Conservation (phyloP, 1,140 invertebrate species). For the Acyrthosiphon pisum region DNA sequence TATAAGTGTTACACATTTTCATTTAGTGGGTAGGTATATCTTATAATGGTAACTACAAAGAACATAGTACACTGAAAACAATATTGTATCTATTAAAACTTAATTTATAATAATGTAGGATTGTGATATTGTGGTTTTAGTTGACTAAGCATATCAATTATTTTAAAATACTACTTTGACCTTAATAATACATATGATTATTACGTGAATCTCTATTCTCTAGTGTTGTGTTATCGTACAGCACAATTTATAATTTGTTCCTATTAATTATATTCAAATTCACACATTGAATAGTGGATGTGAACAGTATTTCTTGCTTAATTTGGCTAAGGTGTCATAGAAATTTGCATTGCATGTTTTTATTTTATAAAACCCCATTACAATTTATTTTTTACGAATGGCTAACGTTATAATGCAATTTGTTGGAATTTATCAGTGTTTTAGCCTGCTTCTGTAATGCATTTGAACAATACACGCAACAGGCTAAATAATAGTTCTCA, state of each 20-base stretch:
- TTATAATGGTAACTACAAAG: background rate
- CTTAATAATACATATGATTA: conserved; percentile 4
- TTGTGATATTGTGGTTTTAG: background rate
- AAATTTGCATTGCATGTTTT: too few relatives aligned
- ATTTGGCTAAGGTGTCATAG: too few relatives aligned
- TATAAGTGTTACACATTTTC: background rate
- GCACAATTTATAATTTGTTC: background rate
- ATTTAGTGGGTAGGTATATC: background rate
- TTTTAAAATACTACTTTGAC: background rate
- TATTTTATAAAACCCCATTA: too few relatives aligned
- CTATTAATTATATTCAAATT: too few relatives aligned
- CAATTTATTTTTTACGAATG: too few relatives aligned
- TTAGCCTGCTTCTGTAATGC: too few relatives aligned
- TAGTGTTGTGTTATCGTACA: background rate
- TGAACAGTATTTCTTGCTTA: too few relatives aligned
- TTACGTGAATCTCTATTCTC: background rate
- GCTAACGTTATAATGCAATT: too few relatives aligned
- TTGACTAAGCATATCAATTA: background rate
- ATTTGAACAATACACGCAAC: too few relatives aligned
- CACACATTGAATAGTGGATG: too few relatives aligned
- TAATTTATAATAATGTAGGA: background rate
- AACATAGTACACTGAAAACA: background rate
- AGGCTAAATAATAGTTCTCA: too few relatives aligned
- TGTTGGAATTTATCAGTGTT: too few relatives aligned
- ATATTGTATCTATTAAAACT: background rate